phyloP scores from a whole-genome alignment of 2,113 vertebrate species.

The Enhydra lutris region DNA sequence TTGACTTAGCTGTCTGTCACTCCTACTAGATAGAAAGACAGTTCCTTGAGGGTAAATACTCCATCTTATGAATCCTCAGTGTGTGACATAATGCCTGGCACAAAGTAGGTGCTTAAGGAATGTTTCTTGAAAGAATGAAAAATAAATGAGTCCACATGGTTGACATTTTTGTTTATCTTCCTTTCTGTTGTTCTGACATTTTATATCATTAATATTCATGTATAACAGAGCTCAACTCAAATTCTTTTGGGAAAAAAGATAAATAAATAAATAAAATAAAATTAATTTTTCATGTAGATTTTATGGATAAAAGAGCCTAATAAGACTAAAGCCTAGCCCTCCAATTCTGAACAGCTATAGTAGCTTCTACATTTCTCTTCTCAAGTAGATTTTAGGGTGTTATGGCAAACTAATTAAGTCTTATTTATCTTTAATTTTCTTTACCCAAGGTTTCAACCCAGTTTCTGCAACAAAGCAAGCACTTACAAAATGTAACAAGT shows the following conservation, averaged over 20 bases:
- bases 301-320: not conserved
- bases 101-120: not conserved
- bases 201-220: not conserved
- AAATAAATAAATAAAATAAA: not conserved
- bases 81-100: not conserved
- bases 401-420: not conserved
- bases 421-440: not conserved
- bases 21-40: not conserved
- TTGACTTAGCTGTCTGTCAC: not conserved
- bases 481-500: not conserved
- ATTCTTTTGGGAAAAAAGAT: not conserved
- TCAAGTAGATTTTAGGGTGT: not conserved
- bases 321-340: not conserved
- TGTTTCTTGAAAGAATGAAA: not conserved
- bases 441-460: not conserved
- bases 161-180: not conserved
- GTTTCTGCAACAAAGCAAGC: not conserved
- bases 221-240: not conserved
- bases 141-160: not conserved
- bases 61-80: not conserved
- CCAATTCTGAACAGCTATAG: not conserved
- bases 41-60: not conserved
- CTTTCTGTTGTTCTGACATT: not conserved
- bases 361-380: not conserved
- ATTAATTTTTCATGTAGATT: not conserved